Evolutionary conservation across 2,797 vertebrate genomes (phyloP).

Genomic region (Hyperoplus immaculatus): DNA sequence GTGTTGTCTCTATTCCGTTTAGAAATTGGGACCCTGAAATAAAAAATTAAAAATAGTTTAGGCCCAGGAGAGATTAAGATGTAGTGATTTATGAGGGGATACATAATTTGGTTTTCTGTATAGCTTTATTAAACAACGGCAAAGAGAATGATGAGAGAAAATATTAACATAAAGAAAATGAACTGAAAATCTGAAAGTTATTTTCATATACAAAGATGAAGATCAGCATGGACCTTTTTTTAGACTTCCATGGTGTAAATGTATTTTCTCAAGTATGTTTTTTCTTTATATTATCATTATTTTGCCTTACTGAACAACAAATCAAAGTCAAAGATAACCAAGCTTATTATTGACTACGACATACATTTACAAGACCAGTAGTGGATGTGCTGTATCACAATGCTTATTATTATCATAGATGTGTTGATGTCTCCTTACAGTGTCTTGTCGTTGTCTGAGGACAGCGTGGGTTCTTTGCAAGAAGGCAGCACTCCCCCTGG

Average conservation of each 20-base stretch:
- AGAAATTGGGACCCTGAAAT: conserved; percentile 56
- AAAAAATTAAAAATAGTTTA: conserved; percentile 10
- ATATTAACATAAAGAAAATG: neutral
- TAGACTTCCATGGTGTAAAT: no score
- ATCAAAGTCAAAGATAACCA: neutral
- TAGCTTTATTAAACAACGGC: neutral
- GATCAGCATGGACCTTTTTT: no score
- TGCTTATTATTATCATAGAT: neutral
- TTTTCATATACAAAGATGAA: no score
- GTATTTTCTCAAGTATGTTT: neutral
- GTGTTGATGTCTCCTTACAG: conserved; percentile 70
- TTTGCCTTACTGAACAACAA: neutral
- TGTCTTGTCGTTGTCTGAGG: conserved; percentile 44
- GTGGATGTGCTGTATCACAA: neutral
- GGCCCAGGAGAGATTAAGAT: neutral
- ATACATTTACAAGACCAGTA: neutral
- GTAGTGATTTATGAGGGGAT: neutral
- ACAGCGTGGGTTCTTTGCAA: conserved; percentile 34
- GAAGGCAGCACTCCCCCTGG: conserved; percentile 51
- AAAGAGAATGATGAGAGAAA: neutral
- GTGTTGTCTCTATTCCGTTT: conserved; percentile 43
- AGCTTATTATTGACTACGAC: neutral
- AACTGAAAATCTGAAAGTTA: no score
- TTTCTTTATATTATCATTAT: neutral
- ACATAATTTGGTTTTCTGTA: neutral